Evolutionary conservation across 2,888 invertebrate genomes (phyloP).

Genomic region (Machimus atricapillus): DNA sequence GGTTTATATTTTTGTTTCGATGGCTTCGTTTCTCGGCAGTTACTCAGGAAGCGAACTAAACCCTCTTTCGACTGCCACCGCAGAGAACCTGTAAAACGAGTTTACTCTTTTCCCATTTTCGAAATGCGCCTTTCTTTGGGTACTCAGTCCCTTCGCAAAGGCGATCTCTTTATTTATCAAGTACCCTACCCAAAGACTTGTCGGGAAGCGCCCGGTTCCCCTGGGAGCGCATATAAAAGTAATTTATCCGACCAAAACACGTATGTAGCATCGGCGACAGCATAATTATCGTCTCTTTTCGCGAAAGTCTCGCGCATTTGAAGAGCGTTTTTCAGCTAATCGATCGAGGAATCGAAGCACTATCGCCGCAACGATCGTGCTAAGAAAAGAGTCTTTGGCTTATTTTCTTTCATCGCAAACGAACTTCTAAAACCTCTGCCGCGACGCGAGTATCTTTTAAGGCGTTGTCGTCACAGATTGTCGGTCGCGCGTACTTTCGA

Average conservation of each 20-base stretch:
- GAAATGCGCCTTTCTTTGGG: neutral
- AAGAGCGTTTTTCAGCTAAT: neutral
- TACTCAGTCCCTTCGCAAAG: neutral
- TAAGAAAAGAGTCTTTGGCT: neutral
- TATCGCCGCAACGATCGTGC: neutral
- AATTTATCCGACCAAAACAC: neutral
- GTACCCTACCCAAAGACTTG: neutral
- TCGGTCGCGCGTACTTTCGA: slow-evolving; percentile 9
- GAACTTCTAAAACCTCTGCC: neutral
- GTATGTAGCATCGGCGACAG: neutral
- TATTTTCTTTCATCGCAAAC: neutral
- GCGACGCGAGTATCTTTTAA: slow-evolving; percentile 26
- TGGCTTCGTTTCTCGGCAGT: neutral
- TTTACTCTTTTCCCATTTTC: slow-evolving; percentile 12
- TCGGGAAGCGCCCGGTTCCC: neutral
- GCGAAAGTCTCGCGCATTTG: neutral
- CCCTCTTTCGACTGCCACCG: slow-evolving; percentile 4
- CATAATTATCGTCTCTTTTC: neutral
- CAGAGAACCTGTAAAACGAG: slow-evolving; percentile 25
- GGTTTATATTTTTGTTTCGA: neutral
- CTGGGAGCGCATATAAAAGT: neutral
- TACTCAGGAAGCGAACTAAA: neutral
- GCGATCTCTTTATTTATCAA: neutral
- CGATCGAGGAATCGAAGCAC: neutral
- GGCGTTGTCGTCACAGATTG: slow-evolving; percentile 35